These are phyloP conservation scores for Macaca nemestrina DNA, from an alignment of 2,113 vertebrate species.

Conservation along the genomic window DNA sequence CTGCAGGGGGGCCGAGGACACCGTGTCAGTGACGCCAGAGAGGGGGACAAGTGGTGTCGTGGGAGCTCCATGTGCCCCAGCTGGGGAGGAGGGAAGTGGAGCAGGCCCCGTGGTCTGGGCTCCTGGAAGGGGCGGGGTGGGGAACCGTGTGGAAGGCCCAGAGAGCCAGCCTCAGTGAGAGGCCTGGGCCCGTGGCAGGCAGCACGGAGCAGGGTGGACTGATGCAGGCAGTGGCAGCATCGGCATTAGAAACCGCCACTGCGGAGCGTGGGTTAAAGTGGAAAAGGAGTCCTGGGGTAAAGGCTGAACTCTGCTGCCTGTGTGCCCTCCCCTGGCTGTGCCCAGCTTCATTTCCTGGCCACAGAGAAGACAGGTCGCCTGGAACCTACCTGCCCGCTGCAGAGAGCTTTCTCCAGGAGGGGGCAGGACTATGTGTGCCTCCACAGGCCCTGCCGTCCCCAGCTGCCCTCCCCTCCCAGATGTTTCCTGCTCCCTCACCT, in stretches of 20 bases:
- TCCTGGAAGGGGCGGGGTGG: background rate
- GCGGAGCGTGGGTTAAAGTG: background rate
- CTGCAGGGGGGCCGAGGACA: background rate
- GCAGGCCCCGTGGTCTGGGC: background rate
- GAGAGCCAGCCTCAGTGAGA: background rate
- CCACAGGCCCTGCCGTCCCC: no score
- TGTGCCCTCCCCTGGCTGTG: background rate
- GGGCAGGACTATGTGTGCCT: no score
- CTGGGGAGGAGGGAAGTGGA: background rate
- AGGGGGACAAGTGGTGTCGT: background rate
- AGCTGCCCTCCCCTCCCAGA: background rate
- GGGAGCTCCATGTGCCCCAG: background rate
- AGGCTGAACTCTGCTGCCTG: background rate
- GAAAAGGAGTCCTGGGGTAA: background rate
- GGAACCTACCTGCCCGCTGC: no score
- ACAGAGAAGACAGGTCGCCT: background rate
- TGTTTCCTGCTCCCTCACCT: background rate
- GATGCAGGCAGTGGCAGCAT: background rate
- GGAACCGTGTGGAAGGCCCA: background rate
- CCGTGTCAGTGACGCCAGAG: fast-evolving
- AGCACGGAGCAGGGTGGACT: background rate
- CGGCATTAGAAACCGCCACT: background rate
- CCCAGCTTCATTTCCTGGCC: background rate
- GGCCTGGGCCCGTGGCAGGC: background rate
- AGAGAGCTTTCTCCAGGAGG: background rate